Evolutionary conservation across 1,140 invertebrate genomes (phyloP).

Genomic region (Eufriesea mexicana): DNA sequence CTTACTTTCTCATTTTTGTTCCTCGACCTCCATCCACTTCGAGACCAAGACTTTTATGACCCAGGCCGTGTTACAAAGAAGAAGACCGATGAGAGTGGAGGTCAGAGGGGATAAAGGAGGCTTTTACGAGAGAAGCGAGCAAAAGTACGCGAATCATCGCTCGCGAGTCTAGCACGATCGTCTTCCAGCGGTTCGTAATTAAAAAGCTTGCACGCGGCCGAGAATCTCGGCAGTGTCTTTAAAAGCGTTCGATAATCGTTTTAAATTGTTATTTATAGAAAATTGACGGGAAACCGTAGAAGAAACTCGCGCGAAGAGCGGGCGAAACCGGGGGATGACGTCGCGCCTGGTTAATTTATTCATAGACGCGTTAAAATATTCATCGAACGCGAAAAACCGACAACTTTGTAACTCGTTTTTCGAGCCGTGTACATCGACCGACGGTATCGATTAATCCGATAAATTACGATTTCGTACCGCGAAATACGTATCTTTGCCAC

Average conservation of each 20-base stretch:
- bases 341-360: slow-evolving; percentile 59
- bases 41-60: slow-evolving; percentile 27
- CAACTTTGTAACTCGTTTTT: slow-evolving; percentile 2
- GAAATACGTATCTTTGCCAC: background rate
- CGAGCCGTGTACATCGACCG: background rate
- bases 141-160: background rate
- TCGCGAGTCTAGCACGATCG: background rate
- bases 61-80: background rate
- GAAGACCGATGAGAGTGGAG: slow-evolving; percentile 16
- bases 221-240: too few relatives aligned
- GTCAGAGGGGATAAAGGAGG: background rate
- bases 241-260: too few relatives aligned
- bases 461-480: background rate
- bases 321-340: too few relatives aligned
- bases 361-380: slow-evolving; percentile 65
- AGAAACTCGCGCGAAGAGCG: background rate
- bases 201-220: background rate
- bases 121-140: background rate
- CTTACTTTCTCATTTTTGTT: slow-evolving; percentile 54
- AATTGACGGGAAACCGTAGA: background rate
- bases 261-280: background rate
- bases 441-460: background rate
- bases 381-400: slow-evolving; percentile 54
- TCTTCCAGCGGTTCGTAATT: background rate
- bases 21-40: slow-evolving; percentile 1